phyloP scores from a whole-genome alignment of 2,797 vertebrate species.

The Nannoperca australis region DNA sequence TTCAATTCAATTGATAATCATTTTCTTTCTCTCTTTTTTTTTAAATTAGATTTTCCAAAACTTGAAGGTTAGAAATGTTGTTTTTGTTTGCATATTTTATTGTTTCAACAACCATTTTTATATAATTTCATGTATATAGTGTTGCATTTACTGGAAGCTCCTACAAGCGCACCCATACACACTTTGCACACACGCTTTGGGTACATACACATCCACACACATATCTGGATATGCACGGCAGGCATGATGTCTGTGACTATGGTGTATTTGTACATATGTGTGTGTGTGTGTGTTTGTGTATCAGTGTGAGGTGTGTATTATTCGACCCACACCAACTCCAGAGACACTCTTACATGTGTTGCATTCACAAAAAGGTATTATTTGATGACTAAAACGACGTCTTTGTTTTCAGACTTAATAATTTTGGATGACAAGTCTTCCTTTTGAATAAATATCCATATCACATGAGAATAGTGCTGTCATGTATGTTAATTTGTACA shows the following conservation, averaged over 20 bases:
- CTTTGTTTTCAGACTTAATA: constrained; percentile 56
- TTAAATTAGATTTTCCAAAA: constrained; percentile 77
- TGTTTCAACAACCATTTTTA: constrained; percentile 72
- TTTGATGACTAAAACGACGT: constrained; percentile 64
- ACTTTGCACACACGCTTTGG: constrained; percentile 66
- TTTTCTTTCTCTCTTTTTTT: constrained; percentile 47
- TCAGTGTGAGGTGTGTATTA: constrained; percentile 73
- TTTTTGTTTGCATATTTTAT: constrained; percentile 62
- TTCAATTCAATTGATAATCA: constrained; percentile 65
- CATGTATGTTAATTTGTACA: constrained; percentile 79
- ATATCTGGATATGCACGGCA: constrained; percentile 72
- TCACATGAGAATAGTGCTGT: constrained; percentile 78
- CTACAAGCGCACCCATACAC: constrained; percentile 63
- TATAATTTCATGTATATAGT: constrained; percentile 83
- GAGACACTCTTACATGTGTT: constrained; percentile 75
- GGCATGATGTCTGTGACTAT: constrained; percentile 69
- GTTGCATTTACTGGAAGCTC: constrained; percentile 80
- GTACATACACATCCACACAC: constrained; percentile 71
- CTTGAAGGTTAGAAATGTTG: constrained; percentile 76
- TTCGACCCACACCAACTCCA: constrained; percentile 73
- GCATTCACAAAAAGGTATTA: constrained; percentile 58
- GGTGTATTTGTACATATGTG: constrained; percentile 71
- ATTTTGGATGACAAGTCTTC: constrained; percentile 86
- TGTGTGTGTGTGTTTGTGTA: constrained; percentile 75
- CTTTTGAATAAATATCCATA: constrained; percentile 86